Evolutionary conservation across 2,797 vertebrate species (phyloP).

Genomic region (Melanitta fusca): DNA sequence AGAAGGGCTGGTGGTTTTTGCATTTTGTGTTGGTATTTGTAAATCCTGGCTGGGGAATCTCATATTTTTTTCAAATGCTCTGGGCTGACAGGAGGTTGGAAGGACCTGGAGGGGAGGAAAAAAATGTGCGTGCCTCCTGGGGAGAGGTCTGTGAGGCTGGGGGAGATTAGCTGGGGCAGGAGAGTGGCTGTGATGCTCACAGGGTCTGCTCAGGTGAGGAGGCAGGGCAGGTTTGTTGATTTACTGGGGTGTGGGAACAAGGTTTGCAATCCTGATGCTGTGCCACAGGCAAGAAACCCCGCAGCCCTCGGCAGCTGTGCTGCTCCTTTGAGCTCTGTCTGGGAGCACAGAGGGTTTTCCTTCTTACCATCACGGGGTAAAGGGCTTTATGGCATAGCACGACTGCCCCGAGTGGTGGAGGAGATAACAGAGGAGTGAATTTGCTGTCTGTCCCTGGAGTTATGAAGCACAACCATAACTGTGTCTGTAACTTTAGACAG

Average conservation of each 20-base stretch:
- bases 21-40: background rate
- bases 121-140: background rate
- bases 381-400: background rate
- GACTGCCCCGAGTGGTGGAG: background rate
- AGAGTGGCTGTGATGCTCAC: background rate
- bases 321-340: background rate
- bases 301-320: background rate
- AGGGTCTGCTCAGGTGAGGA: conserved; percentile 3
- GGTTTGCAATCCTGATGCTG: background rate
- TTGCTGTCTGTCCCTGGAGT: background rate
- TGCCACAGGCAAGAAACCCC: background rate
- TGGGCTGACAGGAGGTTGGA: conserved; percentile 13
- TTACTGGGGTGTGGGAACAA: background rate
- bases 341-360: background rate
- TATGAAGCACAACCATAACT: background rate
- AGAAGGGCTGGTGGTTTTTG: background rate
- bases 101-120: background rate
- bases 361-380: background rate
- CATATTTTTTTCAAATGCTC: background rate
- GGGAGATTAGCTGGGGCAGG: background rate
- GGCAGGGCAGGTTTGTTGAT: background rate
- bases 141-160: background rate
- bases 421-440: background rate
- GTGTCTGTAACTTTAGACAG: background rate
- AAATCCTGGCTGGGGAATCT: background rate